These are phyloP conservation scores for Centrocercus urophasianus DNA, from an alignment of 2,113 vertebrate genomes.

Conservation along the genomic window DNA sequence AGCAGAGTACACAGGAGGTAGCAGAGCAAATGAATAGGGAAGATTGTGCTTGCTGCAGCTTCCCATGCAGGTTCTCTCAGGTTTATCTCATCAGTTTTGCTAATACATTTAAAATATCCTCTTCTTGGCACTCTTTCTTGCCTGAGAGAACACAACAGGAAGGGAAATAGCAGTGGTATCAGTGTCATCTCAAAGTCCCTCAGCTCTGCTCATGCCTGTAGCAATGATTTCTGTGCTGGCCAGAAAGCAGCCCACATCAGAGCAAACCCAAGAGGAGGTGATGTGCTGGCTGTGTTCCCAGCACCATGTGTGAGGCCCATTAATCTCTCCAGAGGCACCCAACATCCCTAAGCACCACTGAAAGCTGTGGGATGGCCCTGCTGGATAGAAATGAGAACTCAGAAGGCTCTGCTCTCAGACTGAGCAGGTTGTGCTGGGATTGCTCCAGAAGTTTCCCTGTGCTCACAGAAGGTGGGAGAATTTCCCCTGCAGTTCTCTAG, in stretches of 20 bases:
- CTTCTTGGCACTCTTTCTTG: background rate
- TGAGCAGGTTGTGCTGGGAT: background rate
- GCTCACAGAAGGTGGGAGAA: background rate
- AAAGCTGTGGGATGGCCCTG: background rate
- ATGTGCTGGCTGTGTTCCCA: background rate
- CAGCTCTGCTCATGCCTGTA: background rate
- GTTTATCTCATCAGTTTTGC: conserved; percentile 16
- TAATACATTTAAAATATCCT: background rate
- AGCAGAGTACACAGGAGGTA: conserved; percentile 21
- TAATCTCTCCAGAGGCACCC: background rate
- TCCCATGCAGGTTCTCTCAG: background rate
- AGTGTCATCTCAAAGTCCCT: background rate
- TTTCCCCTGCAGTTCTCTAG: background rate
- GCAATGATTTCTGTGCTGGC: background rate
- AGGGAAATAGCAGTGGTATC: background rate
- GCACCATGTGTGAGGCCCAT: too few relatives aligned
- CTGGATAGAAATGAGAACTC: background rate
- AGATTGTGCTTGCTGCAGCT: background rate
- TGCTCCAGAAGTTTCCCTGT: background rate
- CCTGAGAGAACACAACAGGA: background rate
- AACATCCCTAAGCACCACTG: background rate
- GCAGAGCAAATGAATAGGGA: conserved; percentile 9
- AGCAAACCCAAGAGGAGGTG: background rate
- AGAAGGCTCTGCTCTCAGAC: background rate
- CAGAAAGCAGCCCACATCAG: background rate